Conservation (phyloP, 2,797 vertebrate species). For the Xenopus petersii region DNA sequence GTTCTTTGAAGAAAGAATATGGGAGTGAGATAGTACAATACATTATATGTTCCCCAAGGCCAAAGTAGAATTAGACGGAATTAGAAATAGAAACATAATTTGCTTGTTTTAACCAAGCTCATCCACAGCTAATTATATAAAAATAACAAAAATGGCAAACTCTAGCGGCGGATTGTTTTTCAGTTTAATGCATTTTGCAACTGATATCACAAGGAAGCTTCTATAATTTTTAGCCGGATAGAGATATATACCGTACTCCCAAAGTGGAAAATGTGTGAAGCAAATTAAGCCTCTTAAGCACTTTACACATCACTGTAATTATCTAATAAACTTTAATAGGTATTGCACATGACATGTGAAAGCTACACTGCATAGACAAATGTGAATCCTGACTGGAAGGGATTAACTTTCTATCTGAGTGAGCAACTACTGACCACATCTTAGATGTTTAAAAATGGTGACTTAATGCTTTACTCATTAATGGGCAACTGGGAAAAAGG, state of each 20-base stretch:
- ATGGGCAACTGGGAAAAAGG: no score
- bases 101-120: slow-evolving; percentile 44
- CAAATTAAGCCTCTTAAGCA: slow-evolving; percentile 24
- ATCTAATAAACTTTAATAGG: neutral
- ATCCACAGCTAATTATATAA: slow-evolving; percentile 49
- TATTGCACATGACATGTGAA: no score
- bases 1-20: slow-evolving; percentile 52
- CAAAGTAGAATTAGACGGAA: slow-evolving; percentile 51
- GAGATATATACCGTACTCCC: slow-evolving; percentile 4
- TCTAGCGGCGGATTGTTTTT: slow-evolving; percentile 29
- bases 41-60: slow-evolving; percentile 50
- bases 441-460: no score
- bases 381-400: no score
- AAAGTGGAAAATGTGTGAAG: slow-evolving; percentile 10
- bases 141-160: slow-evolving; percentile 47
- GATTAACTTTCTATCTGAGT: no score
- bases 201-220: slow-evolving; percentile 8
- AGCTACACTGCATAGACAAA: no score
- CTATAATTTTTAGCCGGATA: slow-evolving; percentile 8
- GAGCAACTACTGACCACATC: no score
- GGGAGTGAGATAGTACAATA: slow-evolving; percentile 45
- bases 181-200: slow-evolving; percentile 38
- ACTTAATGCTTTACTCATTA: no score
- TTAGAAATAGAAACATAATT: slow-evolving; percentile 26
- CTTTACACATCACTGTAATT: slow-evolving; percentile 25